A percentile compares a stretch with the other conserved stretches of the same genome.
Evolutionary conservation across 2,113 vertebrate genomes (phyloP).

Genomic region (Hydrolagus affinis): DNA sequence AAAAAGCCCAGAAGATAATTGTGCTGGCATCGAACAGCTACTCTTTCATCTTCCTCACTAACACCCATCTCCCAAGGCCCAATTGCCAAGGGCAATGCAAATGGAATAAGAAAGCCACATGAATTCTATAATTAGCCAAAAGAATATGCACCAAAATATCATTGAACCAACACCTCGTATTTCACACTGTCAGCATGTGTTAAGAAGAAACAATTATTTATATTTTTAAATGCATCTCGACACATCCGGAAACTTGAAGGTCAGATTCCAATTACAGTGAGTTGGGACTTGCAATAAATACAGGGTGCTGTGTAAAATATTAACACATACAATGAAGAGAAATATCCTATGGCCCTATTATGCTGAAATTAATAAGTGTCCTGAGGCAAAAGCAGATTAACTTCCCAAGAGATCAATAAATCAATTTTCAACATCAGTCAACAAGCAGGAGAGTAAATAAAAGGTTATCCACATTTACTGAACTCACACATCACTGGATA

Average conservation of each 20-base stretch:
- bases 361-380: too few species aligned
- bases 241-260: not conserved
- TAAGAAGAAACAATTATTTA: not conserved
- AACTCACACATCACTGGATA: too few species aligned
- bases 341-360: too few species aligned
- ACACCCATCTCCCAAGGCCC: not conserved
- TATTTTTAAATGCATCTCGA: not conserved
- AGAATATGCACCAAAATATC: not conserved
- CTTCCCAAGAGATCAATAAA: too few species aligned
- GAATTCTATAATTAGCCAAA: not conserved
- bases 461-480: too few species aligned
- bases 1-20: not conserved
- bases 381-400: too few species aligned
- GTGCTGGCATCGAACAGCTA: not conserved
- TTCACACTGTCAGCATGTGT: not conserved
- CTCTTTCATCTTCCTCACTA: slow-evolving; percentile 9
- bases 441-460: too few species aligned
- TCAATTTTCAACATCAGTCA: too few species aligned
- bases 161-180: not conserved
- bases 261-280: too few species aligned
- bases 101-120: not conserved
- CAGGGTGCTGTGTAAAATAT: not conserved
- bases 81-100: slow-evolving; percentile 5
- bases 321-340: not conserved
- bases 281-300: not conserved